Evolutionary conservation across 2,113 vertebrate species (phyloP).

Genomic region (Dicerorhinus sumatrensis): DNA sequence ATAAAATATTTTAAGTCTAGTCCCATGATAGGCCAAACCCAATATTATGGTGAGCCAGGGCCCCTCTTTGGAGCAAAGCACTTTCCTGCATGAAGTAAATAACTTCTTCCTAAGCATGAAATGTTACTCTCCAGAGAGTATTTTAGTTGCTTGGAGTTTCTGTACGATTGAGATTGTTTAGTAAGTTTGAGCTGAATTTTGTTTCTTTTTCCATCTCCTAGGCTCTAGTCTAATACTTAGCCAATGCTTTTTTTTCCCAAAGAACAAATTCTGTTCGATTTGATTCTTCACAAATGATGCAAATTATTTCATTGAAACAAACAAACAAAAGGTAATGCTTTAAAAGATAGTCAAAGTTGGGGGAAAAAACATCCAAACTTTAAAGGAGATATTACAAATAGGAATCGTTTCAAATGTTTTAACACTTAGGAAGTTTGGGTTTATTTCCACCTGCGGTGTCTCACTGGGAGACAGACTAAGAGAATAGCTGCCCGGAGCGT

Average conservation of each 20-base stretch:
- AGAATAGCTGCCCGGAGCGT: background rate
- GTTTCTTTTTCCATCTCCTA: slow-evolving; percentile 73
- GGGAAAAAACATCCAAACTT: background rate
- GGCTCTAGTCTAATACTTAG: slow-evolving; percentile 54
- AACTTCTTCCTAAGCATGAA: slow-evolving; percentile 82
- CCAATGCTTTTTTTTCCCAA: background rate
- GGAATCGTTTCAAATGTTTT: background rate
- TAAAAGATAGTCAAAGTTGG: background rate
- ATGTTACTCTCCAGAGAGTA: slow-evolving; percentile 80
- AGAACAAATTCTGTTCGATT: slow-evolving; percentile 31
- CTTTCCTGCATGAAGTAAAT: slow-evolving; percentile 82
- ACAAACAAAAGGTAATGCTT: background rate
- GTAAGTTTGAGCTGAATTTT: slow-evolving; percentile 68
- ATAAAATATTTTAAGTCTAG: slow-evolving; percentile 80
- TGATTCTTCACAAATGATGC: slow-evolving; percentile 44
- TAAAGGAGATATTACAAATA: background rate
- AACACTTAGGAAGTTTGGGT: background rate
- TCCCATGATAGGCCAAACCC: slow-evolving; percentile 80
- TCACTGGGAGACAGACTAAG: background rate
- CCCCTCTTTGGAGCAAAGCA: slow-evolving; percentile 77
- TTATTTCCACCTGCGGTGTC: slow-evolving; percentile 3
- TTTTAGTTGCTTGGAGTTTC: slow-evolving; percentile 75
- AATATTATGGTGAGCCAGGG: slow-evolving; percentile 79
- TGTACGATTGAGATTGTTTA: slow-evolving; percentile 77
- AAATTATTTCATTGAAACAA: slow-evolving; percentile 45